Evolutionary conservation across 2,797 vertebrate genomes (phyloP).

Genomic region (Neomorphus geoffroyi): DNA sequence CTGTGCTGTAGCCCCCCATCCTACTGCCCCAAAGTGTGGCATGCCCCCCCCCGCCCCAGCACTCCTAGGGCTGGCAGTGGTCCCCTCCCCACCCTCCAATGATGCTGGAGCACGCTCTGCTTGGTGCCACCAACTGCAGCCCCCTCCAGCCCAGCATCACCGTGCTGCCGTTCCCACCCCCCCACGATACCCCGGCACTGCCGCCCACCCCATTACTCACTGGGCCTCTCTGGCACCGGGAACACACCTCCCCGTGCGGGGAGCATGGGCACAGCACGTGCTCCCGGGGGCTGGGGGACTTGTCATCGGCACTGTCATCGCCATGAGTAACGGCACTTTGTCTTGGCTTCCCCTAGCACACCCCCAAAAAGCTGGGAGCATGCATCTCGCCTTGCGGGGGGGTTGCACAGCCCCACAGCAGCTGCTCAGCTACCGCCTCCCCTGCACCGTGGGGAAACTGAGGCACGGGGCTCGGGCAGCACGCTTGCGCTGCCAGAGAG

Average conservation of each 20-base stretch:
- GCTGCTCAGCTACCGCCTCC: neutral
- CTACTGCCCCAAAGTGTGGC: rapidly evolving
- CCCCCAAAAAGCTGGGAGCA: neutral
- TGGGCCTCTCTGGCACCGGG: slow-evolving; percentile 39
- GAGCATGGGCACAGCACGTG: slow-evolving; percentile 54
- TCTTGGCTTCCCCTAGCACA: slow-evolving; percentile 9
- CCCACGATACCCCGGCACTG: neutral
- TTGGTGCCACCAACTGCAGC: neutral
- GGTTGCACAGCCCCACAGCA: neutral
- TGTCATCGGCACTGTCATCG: slow-evolving; percentile 53
- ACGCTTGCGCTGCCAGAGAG: rapidly evolving
- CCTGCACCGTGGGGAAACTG: neutral
- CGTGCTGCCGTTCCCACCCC: neutral
- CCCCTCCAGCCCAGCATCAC: neutral
- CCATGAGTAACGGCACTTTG: slow-evolving; percentile 42
- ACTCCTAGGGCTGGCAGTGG: rapidly evolving
- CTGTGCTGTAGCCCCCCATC: neutral
- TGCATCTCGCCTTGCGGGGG: neutral
- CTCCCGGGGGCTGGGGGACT: slow-evolving; percentile 52
- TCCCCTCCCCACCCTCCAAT: neutral
- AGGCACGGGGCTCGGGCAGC: neutral
- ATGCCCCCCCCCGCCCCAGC: no score
- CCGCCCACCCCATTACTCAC: slow-evolving; percentile 61
- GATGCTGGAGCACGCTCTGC: neutral
- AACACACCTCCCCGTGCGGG: slow-evolving; percentile 20